Base-by-base conservation (phyloP, 1,140 invertebrate genomes). In the Callitettix versicolor region DNA sequence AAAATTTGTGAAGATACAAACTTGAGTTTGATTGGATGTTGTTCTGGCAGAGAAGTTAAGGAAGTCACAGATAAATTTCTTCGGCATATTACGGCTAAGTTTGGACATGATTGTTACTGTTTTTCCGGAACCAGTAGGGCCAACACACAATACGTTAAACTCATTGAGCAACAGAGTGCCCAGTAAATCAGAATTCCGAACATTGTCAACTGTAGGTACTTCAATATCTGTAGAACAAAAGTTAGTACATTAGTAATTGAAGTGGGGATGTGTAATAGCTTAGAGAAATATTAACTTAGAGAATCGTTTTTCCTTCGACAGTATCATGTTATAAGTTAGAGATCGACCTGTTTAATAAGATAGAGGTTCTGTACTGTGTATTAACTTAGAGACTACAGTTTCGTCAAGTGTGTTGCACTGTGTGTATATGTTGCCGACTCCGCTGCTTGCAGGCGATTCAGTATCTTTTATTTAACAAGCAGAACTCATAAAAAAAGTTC, bases 111-210 rank as follows among this genome's bases (percentile, higher is more conserved):
- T 75, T 38, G 86, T 88, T 26, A 82, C 69, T 3, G 84, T 88
- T 69, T 91, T 91, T 21, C 87, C 86, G 1, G 86, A 88, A 51
- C 87, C 87, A 12, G 86, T 88, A 2, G 85, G 85, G 1, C 88
- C 88, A 2, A 89, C 77, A 62, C 87, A 84, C 9, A 90, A 67
- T 11, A 80, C 73, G 60, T 85, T 82, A 52, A 78, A 78, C 57
- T 78, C 73, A 49, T 77, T 78, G 1, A 62, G 47, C 3, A 84
- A 59, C 47, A 83, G 70, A 57, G 76, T 74, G 56, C 78, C 80
- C 38, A 85, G 73, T 12, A 80, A 54, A 18, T 71, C 62, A 0
- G 71, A 60, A 48, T 69, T 73, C 52, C 82, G 73, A 11, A 81
- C 71, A 26, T 76, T 85, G 59, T 86, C 82, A 5, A 80, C 71